phyloP scores from a whole-genome alignment of 2,797 vertebrate species.

The Oceanodroma leucorhoa region DNA sequence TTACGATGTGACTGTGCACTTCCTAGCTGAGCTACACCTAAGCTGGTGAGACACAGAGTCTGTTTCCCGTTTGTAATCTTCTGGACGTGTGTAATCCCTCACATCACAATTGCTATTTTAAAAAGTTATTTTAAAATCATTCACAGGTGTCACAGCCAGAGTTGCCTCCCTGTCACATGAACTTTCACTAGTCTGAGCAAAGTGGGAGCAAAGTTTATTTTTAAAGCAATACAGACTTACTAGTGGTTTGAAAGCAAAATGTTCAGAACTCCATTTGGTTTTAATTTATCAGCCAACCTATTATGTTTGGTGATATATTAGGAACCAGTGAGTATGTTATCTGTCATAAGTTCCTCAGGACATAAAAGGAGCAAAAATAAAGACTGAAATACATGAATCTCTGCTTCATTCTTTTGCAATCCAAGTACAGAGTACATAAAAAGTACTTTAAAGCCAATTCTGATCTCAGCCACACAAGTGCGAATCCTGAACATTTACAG shows the following conservation, averaged over 20 bases:
- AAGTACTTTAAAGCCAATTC: neutral
- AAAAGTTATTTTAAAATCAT: constrained; percentile 26
- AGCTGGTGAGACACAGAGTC: neutral
- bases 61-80: constrained; percentile 16
- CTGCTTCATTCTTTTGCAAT: constrained; percentile 1
- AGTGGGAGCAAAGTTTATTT: constrained; percentile 34
- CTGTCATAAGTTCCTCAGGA: neutral
- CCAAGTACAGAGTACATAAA: neutral
- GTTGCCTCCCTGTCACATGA: constrained; percentile 6
- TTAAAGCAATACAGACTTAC: neutral
- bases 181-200: neutral
- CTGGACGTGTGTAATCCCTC: constrained; percentile 1
- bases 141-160: neutral
- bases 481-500: neutral
- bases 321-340: neutral
- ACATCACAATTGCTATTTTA: constrained; percentile 8
- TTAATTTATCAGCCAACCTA: constrained; percentile 11
- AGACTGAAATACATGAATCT: neutral
- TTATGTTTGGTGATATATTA: constrained; percentile 1
- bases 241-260: neutral
- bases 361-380: neutral
- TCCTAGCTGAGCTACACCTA: constrained; percentile 33
- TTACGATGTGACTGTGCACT: constrained; percentile 16
- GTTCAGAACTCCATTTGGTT: neutral
- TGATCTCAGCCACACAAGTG: neutral